Evolutionary conservation across 2,888 invertebrate species (phyloP).

Genomic region (Eupithecia subumbrata): DNA sequence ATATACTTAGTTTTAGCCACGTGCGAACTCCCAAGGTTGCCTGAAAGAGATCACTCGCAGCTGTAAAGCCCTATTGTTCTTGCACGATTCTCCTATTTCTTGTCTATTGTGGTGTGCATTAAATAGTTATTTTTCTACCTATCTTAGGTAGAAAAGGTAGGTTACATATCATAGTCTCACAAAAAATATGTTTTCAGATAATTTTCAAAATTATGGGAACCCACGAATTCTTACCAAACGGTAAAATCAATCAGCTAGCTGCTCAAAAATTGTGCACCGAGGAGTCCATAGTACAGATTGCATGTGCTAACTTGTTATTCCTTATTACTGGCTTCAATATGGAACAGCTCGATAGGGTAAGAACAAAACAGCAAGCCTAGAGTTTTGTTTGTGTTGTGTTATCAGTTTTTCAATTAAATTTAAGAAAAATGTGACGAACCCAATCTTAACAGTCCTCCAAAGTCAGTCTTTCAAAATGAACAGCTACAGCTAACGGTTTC

Average conservation of each 20-base stretch:
- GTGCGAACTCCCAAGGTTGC: neutral
- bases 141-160: too few relatives aligned
- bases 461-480: neutral
- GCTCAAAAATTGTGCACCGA: slow-evolving; percentile 79
- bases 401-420: neutral
- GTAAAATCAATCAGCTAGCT: slow-evolving; percentile 74
- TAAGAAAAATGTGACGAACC: neutral
- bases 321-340: slow-evolving; percentile 83
- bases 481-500: neutral
- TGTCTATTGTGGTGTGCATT: neutral
- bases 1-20: neutral
- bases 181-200: slow-evolving; percentile 54
- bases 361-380: neutral
- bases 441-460: neutral
- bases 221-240: slow-evolving; percentile 85
- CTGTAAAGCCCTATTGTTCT: neutral
- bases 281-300: slow-evolving; percentile 73
- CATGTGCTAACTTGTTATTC: slow-evolving; percentile 86
- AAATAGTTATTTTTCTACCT: neutral
- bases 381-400: neutral
- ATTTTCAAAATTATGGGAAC: slow-evolving; percentile 69
- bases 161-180: neutral
- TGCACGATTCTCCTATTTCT: neutral
- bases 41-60: neutral
- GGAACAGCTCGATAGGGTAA: slow-evolving; percentile 80